Conservation (phyloP, 2,888 invertebrate species). For the Latrodectus hesperus region DNA sequence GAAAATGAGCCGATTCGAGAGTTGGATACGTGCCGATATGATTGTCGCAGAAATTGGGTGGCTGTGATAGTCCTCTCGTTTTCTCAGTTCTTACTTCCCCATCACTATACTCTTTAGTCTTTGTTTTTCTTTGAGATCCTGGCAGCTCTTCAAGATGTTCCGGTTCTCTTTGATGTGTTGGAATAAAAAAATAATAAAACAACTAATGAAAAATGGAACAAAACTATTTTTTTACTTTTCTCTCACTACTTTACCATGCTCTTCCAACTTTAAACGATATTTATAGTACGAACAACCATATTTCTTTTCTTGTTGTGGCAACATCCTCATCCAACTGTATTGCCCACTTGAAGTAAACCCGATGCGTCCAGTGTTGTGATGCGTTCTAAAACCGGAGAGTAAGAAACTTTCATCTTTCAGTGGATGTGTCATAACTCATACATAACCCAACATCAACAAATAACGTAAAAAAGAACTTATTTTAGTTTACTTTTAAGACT, state of each 20-base stretch:
- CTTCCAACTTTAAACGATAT: conserved; percentile 17
- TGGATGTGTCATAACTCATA: too few relatives aligned
- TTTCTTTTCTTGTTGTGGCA: conserved; percentile 3
- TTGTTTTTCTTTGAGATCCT: conserved; percentile 32
- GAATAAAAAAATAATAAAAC: conserved; percentile 1
- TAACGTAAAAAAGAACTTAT: too few relatives aligned
- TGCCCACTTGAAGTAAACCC: background rate
- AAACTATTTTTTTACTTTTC: conserved; percentile 27
- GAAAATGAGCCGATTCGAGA: background rate
- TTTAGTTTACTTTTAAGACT: too few relatives aligned
- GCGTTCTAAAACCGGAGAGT: too few relatives aligned
- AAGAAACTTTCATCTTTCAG: too few relatives aligned
- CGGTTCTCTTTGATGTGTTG: conserved; percentile 44
- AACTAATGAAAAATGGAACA: too few relatives aligned
- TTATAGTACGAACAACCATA: conserved; percentile 43
- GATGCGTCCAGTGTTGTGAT: background rate
- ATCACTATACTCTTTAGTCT: background rate
- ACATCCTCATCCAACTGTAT: background rate
- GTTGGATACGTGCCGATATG: background rate
- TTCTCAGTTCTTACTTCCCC: background rate
- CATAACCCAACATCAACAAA: too few relatives aligned
- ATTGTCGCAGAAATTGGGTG: background rate
- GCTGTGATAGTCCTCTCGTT: conserved; percentile 5
- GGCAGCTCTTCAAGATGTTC: conserved; percentile 35
- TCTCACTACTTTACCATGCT: background rate